Evolutionary conservation across 1,140 invertebrate genomes (phyloP).

Genomic region (Heliconius congener): DNA sequence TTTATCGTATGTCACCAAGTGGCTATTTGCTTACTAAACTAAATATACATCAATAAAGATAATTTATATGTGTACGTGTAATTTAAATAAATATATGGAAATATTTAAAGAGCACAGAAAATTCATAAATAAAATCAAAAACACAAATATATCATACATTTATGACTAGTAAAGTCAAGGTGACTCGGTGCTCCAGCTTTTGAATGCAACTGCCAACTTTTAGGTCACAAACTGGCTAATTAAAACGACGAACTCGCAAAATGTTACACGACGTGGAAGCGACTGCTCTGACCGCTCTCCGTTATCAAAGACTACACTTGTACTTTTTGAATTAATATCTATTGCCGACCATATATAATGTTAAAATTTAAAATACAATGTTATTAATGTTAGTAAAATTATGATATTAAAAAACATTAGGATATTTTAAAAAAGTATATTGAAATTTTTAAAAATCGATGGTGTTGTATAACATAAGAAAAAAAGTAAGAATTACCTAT

Average conservation of each 20-base stretch:
- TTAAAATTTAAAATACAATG: neutral
- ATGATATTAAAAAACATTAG: neutral
- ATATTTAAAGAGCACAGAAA: neutral
- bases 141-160: neutral
- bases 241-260: conserved; percentile 49
- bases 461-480: too few relatives aligned
- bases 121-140: neutral
- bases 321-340: conserved; percentile 13
- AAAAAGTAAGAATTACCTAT: too few relatives aligned
- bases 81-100: neutral
- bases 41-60: too few relatives aligned
- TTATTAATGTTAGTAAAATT: neutral
- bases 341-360: neutral
- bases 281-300: conserved; percentile 50
- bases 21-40: too few relatives aligned
- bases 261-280: conserved; percentile 52
- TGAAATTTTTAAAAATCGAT: too few relatives aligned
- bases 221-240: conserved; percentile 56
- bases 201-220: conserved; percentile 54
- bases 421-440: too few relatives aligned
- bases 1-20: neutral
- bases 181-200: neutral
- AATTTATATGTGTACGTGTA: neutral
- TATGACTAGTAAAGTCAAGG: conserved; percentile 2
- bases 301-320: conserved; percentile 53